Conservation (phyloP, 2,888 invertebrate species). For the Oconnorella tubifera region DNA sequence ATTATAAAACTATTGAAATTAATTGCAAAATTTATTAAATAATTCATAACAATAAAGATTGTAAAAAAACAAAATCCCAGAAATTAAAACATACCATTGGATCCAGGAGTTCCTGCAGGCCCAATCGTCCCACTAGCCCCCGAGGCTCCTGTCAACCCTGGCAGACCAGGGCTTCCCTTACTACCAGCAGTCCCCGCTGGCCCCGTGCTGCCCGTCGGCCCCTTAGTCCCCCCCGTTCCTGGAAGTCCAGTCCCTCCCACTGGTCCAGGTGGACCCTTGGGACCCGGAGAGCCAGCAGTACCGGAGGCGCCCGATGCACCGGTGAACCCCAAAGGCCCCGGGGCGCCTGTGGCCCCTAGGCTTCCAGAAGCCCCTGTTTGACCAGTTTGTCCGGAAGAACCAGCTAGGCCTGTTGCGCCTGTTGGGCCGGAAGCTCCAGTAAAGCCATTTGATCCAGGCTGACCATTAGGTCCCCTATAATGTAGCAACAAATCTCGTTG, state of each 20-base stretch:
- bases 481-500: too few species aligned
- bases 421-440: constrained; percentile 23
- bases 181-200: constrained; percentile 4
- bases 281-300: constrained; percentile 20
- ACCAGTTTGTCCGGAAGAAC: constrained; percentile 19
- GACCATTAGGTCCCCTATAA: too few species aligned
- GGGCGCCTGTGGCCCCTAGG: constrained; percentile 23
- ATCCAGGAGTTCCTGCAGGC: not conserved
- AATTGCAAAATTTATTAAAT: too few species aligned
- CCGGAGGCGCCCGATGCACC: constrained; percentile 27
- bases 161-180: not conserved
- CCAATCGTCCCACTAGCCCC: not conserved
- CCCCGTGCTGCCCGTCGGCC: constrained; percentile 6
- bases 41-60: too few species aligned
- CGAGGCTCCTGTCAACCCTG: not conserved
- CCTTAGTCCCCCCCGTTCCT: constrained; percentile 3
- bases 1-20: too few species aligned
- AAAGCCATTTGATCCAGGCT: constrained; percentile 29
- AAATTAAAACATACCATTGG: not conserved
- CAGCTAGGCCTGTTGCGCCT: constrained; percentile 22
- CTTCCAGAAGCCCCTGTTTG: constrained; percentile 24
- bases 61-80: not conserved
- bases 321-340: constrained; percentile 18
- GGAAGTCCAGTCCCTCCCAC: constrained; percentile 17
- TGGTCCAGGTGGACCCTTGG: constrained; percentile 15